Evolutionary conservation across 2,113 vertebrate species (phyloP).

Genomic region (Merops nubicus): DNA sequence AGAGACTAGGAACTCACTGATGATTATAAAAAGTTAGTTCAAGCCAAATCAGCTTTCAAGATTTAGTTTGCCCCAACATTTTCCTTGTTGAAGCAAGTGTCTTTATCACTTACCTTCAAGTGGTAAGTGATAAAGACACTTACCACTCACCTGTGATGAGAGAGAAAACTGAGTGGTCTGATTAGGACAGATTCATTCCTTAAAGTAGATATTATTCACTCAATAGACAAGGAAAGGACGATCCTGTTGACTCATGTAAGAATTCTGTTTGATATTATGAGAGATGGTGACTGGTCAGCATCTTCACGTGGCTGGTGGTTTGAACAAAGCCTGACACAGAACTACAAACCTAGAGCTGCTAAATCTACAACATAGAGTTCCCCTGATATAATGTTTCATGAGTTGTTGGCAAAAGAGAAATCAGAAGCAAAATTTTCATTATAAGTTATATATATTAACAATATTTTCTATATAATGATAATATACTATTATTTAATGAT

Average conservation of each 20-base stretch:
- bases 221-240: not conserved
- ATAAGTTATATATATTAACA: too few species aligned
- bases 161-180: not conserved
- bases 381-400: not conserved
- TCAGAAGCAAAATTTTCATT: not conserved
- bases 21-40: not conserved
- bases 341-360: accelerated
- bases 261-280: not conserved
- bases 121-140: too few species aligned
- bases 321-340: not conserved
- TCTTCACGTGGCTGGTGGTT: not conserved
- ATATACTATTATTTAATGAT: too few species aligned
- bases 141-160: not conserved
- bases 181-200: not conserved
- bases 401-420: not conserved
- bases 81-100: not conserved
- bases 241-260: not conserved
- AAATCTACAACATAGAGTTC: not conserved
- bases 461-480: too few species aligned
- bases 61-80: not conserved
- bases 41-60: not conserved
- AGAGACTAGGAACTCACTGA: not conserved
- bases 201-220: not conserved
- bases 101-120: not conserved
- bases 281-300: not conserved